Percentiles rank a stretch among this genome's conserved stretches.
phyloP scores from a whole-genome alignment of 2,113 vertebrate species.

The Callipepla californica region DNA sequence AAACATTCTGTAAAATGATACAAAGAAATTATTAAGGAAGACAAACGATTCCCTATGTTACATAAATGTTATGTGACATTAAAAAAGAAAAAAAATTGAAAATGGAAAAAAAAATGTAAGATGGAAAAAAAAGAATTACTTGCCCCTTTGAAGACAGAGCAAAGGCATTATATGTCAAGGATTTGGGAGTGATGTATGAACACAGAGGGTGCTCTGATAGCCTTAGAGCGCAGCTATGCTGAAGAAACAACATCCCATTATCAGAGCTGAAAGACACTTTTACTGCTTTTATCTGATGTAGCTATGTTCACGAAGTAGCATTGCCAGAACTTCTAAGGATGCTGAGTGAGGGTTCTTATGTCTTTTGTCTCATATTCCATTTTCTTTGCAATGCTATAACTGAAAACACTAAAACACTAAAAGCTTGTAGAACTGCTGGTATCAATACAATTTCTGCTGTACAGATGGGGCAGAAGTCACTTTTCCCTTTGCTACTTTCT shows the following conservation, averaged over 20 bases:
- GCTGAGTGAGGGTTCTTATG: neutral
- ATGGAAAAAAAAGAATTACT: neutral
- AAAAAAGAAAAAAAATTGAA: neutral
- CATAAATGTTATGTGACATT: neutral
- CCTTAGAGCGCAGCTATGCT: neutral
- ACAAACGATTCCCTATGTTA: neutral
- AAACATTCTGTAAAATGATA: neutral
- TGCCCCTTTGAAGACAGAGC: neutral
- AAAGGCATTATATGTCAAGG: neutral
- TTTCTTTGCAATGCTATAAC: neutral
- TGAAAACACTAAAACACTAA: neutral
- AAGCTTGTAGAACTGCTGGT: neutral
- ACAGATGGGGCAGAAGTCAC: neutral
- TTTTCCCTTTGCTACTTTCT: neutral
- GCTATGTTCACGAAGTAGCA: neutral
- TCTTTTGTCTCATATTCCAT: neutral
- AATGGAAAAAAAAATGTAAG: neutral
- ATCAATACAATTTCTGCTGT: neutral
- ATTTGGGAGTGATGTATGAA: neutral
- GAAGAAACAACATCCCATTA: neutral
- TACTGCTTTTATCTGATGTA: constrained; percentile 9
- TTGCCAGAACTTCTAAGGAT: neutral
- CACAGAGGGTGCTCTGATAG: neutral
- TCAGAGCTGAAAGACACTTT: constrained; percentile 1
- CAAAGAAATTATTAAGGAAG: neutral